Evolutionary conservation across 2,888 invertebrate species (phyloP), one percentile per base, ranked within the genome.

Genomic region (Tenthredo mesomela): DNA sequence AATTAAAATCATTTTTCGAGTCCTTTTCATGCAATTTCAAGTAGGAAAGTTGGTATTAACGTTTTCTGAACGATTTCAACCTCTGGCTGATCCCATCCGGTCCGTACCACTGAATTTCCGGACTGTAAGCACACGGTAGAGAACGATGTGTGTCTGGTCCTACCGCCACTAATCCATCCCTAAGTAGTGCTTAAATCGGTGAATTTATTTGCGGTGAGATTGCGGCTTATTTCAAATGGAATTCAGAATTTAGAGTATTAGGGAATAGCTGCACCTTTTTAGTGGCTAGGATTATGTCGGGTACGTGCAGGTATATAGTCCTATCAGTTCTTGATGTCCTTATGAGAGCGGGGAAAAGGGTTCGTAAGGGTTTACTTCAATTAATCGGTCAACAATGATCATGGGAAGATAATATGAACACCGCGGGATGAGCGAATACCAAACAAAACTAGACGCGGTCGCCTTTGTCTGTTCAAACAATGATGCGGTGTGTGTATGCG

Each of bases 171-270:
- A 73, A 73, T 43, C 40, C 71, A 40, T 2, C n/a, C 43, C 21
- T 21, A 73, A 73, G 43, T 43, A 21, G 10, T 25, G 25, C n/a
- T 43, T 71, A 29, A 40, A 71, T 71, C 43, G 40, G 0, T 37
- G 21, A 40, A 71, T 71, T 71, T 21, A 71, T 71, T 43, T 29
- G 71, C 43, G 40, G 71, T 21, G 21, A 73, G n/a, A 43, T 40
- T 21, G 21, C 61, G 25, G 9, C 61, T 54, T 54, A 54, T 70
- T 70, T 70, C 29, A 33, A 37, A 70, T n/a, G 70, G 37, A 37
- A 33, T 70, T 70, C 37, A 61, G 61, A 61, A 10, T 12, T 2
- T 21, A 61, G 61, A 61, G 25, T 25, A 33, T 67, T 18, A 33
- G 18, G 67, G 33, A 7, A 54, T 33, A 33, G 18, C 67, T 12